These are phyloP conservation scores for Pangasius macronema DNA, from an alignment of 2,797 vertebrate species.

Conservation along the genomic window DNA sequence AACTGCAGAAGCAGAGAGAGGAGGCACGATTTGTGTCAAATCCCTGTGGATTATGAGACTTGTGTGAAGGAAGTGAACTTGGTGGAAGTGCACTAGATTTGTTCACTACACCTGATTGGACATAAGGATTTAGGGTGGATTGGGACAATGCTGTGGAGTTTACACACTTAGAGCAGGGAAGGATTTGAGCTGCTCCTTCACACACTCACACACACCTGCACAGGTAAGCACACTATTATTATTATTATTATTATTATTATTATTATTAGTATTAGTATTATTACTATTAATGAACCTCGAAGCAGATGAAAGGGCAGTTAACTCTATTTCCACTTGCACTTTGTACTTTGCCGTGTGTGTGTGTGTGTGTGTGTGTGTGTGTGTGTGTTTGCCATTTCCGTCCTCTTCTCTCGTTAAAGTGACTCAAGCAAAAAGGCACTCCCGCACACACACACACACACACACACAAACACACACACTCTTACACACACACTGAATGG, in stretches of 20 bases:
- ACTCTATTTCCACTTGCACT: not conserved
- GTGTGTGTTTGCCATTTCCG: not conserved
- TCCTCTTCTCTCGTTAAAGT: not conserved
- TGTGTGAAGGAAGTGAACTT: not conserved
- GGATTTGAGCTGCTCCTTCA: slow-evolving; percentile 14
- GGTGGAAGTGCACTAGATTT: not conserved
- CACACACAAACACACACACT: slow-evolving; percentile 20
- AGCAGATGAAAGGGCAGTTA: not conserved
- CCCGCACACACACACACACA: slow-evolving; percentile 1
- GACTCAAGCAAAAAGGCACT: slow-evolving; percentile 20
- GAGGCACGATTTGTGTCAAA: slow-evolving; percentile 13
- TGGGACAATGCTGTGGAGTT: slow-evolving; percentile 3
- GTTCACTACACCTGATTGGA: not conserved
- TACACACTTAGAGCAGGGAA: slow-evolving; percentile 7
- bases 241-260: not conserved
- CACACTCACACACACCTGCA: slow-evolving; percentile 1
- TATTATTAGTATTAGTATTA: not conserved
- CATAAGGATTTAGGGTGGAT: not conserved
- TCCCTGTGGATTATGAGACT: not conserved
- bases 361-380: not conserved
- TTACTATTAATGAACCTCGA: not conserved
- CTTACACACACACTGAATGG: slow-evolving; percentile 47
- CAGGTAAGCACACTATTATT: not conserved
- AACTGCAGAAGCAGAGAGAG: slow-evolving; percentile 4
- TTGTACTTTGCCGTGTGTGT: slow-evolving; percentile 17